Percentiles rank a stretch among this genome's conserved stretches.
These are phyloP conservation scores for Astreopora myriophthalma DNA, from an alignment of 64 coral and sea anemone genomes.

Conservation along the genomic window DNA sequence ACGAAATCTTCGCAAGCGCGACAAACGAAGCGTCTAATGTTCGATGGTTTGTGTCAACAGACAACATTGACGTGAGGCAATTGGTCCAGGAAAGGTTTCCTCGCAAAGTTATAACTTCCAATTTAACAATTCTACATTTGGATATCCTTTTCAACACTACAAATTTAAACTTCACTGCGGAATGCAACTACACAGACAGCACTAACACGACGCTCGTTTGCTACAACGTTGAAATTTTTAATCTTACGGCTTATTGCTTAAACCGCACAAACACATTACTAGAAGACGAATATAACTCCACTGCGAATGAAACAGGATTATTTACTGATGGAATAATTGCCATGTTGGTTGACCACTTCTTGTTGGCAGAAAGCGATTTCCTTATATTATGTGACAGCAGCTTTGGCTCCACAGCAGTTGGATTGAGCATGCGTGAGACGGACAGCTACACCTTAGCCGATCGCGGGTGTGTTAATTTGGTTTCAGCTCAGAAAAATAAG, in stretches of 20 bases:
- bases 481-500: conserved; percentile 19
- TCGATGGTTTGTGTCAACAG: conserved; percentile 83
- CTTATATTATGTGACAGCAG: conserved; percentile 92
- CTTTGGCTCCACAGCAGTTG: conserved; percentile 92
- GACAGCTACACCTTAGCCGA: conserved; percentile 74
- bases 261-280: conserved; percentile 59
- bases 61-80: conserved; percentile 59
- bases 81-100: conserved; percentile 48
- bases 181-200: conserved; percentile 76
- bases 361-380: conserved; percentile 82
- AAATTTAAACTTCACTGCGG: conserved; percentile 33
- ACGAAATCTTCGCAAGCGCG: conserved; percentile 1
- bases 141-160: conserved; percentile 76
- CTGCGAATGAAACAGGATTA: conserved; percentile 29
- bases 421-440: conserved; percentile 78
- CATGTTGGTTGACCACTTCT: conserved; percentile 85
- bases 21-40: conserved; percentile 8
- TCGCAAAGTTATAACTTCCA: conserved; percentile 69
- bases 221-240: conserved; percentile 56
- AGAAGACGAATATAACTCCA: conserved; percentile 6
- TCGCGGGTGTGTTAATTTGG: conserved; percentile 54
- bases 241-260: conserved; percentile 55
- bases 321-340: conserved; percentile 81
- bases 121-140: conserved; percentile 78
- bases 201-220: conserved; percentile 36